Percentiles rank a stretch among this genome's conserved stretches.
Evolutionary conservation across 2,797 vertebrate genomes (phyloP).

Genomic region (Manis pentadactyla): DNA sequence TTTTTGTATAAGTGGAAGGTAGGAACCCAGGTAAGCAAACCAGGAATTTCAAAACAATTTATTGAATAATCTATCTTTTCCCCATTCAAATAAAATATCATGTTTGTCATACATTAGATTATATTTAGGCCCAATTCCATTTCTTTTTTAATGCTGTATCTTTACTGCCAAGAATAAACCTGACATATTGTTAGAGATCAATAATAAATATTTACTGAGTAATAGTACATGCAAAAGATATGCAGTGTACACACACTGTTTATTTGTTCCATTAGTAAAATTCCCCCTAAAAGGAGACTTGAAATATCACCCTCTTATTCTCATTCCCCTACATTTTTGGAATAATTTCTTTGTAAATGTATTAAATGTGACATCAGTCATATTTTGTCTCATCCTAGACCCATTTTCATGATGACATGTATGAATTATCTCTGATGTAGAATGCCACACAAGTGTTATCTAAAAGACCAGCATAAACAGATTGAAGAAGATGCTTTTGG

Average conservation of each 20-base stretch:
- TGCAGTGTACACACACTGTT: neutral
- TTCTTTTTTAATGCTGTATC: neutral
- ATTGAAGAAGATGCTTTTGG: neutral
- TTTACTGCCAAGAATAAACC: neutral
- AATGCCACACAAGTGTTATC: neutral
- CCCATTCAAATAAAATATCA: neutral
- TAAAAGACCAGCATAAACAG: neutral
- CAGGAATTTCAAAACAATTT: neutral
- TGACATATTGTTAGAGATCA: neutral
- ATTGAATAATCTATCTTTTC: neutral
- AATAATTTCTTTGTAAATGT: slow-evolving; percentile 13
- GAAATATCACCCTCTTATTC: neutral
- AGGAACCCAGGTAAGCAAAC: neutral
- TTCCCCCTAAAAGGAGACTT: neutral
- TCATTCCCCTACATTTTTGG: neutral
- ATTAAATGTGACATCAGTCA: neutral
- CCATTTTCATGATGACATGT: neutral
- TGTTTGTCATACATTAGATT: neutral
- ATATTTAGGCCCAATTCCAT: neutral
- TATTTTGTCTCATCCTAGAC: neutral
- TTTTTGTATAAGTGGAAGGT: neutral
- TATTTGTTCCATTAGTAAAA: neutral
- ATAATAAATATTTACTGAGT: slow-evolving; percentile 30
- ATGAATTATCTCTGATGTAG: neutral
- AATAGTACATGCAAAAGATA: slow-evolving; percentile 35